Base-by-base conservation (phyloP, 1,140 invertebrate species). In the Drosophila novamexicana region DNA sequence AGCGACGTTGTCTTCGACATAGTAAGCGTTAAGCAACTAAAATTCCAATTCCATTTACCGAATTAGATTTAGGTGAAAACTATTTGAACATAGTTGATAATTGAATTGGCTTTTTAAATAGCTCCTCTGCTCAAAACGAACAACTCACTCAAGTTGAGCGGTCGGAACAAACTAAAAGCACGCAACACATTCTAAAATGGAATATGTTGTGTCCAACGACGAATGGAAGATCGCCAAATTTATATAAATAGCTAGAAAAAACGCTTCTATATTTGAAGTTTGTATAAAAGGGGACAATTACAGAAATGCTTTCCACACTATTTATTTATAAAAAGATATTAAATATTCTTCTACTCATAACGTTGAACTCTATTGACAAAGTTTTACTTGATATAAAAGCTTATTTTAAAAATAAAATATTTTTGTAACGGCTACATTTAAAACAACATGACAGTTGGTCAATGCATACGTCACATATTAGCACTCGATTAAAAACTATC, bases 141-240 rank as follows among this genome's bases (percentile, higher is more conserved):
- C 81, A 85, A 79, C 77, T 88, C 77, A 89, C 82, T 88, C 81
- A 72, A 90, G 84, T 89, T 89, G 85, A 89, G 84, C 80, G 77
- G 71, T 81, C 78, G 77, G 75, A 81, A 79, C 75, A 90, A 85
- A 90, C 85, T 84, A 56, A 89, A 82, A 79, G 53, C 57, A 56
- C 59, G 63, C 69, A 79, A 72, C 71, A 81, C 68, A 81, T 89
- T 89, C 75, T 66, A 58, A 75, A 81, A 91, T 84, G 81, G 74
- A 74, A 79, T 76, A 74, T 69, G 72, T 77, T 76, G 59, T 61
- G 68, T 78, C 78, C 81, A 66, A 9, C 54, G 40, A 9, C 54
- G 37, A 66, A 63, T 69, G 56, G 45, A 70, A 72, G 53, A 82
- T 81, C 79, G 79, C 79, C 79, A 88, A 86, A 77, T 63, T 71